Conservation (phyloP, 1,140 invertebrate genomes). For the Pseudomyrmex concolor region DNA sequence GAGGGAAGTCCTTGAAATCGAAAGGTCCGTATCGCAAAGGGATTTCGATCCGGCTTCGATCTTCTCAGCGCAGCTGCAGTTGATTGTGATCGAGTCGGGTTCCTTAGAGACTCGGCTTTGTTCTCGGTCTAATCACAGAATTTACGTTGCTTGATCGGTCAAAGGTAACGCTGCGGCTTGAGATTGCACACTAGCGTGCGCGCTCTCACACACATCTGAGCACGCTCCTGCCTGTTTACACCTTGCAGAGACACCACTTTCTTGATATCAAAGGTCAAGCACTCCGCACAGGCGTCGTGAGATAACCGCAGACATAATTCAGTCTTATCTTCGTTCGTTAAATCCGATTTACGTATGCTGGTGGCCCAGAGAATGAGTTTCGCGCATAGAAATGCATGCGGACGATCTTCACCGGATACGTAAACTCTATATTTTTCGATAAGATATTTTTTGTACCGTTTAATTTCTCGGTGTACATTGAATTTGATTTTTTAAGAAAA, state of each 20-base stretch:
- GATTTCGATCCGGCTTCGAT: constrained; percentile 31
- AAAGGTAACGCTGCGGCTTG: constrained; percentile 61
- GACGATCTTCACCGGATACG: too few relatives aligned
- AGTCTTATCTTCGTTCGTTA: constrained; percentile 54
- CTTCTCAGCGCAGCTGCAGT: constrained; percentile 41
- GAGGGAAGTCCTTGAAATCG: constrained; percentile 15
- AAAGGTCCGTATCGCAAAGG: constrained; percentile 45
- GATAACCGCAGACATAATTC: constrained; percentile 40
- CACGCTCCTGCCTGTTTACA: constrained; percentile 51
- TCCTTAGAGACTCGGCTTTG: constrained; percentile 72
- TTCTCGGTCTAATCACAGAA: constrained; percentile 75
- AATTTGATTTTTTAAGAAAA: too few relatives aligned
- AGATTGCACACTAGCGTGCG: background rate
- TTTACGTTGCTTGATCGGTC: constrained; percentile 75
- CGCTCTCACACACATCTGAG: constrained; percentile 41
- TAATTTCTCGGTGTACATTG: too few relatives aligned
- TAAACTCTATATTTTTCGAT: too few relatives aligned
- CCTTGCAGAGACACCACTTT: constrained; percentile 24
- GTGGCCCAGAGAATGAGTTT: background rate
- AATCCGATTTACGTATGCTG: constrained; percentile 25
- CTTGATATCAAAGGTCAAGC: constrained; percentile 59
- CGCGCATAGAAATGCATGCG: background rate
- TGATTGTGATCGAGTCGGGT: constrained; percentile 53
- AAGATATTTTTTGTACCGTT: too few relatives aligned
- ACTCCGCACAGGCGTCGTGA: constrained; percentile 9